These are phyloP conservation scores for Carposina sasakii DNA, from an alignment of 1,140 invertebrate genomes.

Conservation along the genomic window DNA sequence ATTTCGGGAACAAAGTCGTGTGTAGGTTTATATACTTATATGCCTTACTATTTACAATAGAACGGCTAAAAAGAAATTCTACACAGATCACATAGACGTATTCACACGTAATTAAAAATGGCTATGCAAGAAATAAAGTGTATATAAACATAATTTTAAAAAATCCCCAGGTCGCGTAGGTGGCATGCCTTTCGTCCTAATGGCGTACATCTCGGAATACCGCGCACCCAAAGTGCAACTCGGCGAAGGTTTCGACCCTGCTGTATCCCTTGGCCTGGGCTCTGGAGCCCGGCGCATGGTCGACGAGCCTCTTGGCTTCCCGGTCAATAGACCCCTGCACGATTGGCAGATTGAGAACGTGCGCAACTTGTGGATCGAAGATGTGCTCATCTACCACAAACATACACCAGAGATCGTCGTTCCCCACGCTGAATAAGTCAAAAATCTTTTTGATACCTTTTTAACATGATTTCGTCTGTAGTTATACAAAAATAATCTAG, in stretches of 20 bases:
- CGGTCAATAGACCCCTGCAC: conserved; percentile 76
- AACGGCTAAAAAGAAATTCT: too few relatives aligned
- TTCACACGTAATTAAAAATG: too few relatives aligned
- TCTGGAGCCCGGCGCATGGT: conserved; percentile 57
- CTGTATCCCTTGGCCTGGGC: conserved; percentile 43
- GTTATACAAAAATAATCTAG: too few relatives aligned
- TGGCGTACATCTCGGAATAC: conserved; percentile 75
- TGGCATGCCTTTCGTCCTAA: conserved; percentile 77
- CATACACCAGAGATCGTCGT: conserved; percentile 64
- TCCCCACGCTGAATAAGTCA: conserved; percentile 16
- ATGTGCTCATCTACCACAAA: conserved; percentile 77
- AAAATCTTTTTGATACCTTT: too few relatives aligned
- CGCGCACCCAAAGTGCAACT: conserved; percentile 28
- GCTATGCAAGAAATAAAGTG: too few relatives aligned
- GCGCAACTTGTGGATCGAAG: conserved; percentile 75
- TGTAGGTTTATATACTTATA: too few relatives aligned
- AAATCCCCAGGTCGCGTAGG: conserved; percentile 56
- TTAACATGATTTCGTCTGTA: too few relatives aligned
- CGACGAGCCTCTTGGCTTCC: conserved; percentile 74
- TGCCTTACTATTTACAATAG: too few relatives aligned
- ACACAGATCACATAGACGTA: too few relatives aligned
- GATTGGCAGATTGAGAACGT: conserved; percentile 70
- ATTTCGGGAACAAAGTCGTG: too few relatives aligned
- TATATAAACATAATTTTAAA: too few relatives aligned
- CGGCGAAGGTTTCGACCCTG: conserved; percentile 32